phyloP scores from a whole-genome alignment of 2,113 vertebrate species.

The Neolamprologus fasciatus region DNA sequence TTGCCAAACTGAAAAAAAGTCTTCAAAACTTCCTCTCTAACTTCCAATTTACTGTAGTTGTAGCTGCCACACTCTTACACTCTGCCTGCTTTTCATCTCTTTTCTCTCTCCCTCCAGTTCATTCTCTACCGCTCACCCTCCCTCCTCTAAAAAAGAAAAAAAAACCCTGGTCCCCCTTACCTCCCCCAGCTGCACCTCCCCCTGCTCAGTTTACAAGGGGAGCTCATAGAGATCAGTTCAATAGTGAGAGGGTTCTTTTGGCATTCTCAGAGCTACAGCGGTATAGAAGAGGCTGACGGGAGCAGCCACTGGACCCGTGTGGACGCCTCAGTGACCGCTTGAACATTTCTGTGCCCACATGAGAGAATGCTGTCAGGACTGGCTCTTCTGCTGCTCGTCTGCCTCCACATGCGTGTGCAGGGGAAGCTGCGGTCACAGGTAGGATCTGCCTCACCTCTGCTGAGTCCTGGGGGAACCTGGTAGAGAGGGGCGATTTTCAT shows the following conservation, averaged over 20 bases:
- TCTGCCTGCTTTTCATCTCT: conserved; percentile 23
- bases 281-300: conserved; percentile 44
- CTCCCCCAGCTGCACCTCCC: conserved; percentile 50
- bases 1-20: conserved; percentile 24
- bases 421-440: conserved; percentile 85
- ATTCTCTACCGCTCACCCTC: conserved; percentile 42
- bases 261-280: conserved; percentile 37
- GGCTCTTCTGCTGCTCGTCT: conserved; percentile 72
- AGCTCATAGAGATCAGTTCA: conserved; percentile 68
- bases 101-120: conserved; percentile 17
- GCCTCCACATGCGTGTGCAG: conserved; percentile 76
- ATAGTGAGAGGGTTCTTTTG: conserved; percentile 32
- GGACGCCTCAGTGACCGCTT: conserved; percentile 60
- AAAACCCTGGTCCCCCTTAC: conserved; percentile 2
- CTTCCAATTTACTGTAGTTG: conserved; percentile 42
- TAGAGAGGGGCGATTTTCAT: neutral
- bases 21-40: conserved; percentile 26
- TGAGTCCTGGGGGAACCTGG: conserved; percentile 10
- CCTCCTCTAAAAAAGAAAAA: conserved; percentile 8
- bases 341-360: conserved; percentile 57
- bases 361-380: conserved; percentile 66
- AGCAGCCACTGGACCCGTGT: conserved; percentile 35
- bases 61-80: conserved; percentile 1
- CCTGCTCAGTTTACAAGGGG: conserved; percentile 85
- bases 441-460: conserved; percentile 33